These are phyloP conservation scores for Neolamprologus sp. DNA, from an alignment of 2,113 vertebrate genomes.

Conservation along the genomic window DNA sequence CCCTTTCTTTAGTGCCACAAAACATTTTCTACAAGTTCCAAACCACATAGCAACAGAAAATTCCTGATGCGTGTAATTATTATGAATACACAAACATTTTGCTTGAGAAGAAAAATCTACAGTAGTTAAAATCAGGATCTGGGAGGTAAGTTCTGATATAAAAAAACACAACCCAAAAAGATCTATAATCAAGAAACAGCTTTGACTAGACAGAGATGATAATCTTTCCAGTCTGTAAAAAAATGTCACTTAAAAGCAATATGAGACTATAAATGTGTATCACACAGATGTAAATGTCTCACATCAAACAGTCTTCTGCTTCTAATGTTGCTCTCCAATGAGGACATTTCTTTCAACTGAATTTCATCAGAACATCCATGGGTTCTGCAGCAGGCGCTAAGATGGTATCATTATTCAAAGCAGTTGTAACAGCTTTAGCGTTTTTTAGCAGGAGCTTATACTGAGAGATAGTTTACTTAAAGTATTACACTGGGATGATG, in stretches of 20 bases:
- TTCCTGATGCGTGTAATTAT: not conserved
- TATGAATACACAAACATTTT: not conserved
- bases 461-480: conserved; percentile 19
- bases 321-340: not conserved
- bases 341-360: not conserved
- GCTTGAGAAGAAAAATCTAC: not conserved
- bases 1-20: not conserved
- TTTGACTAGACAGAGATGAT: not conserved
- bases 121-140: not conserved
- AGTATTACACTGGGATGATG: conserved; percentile 32
- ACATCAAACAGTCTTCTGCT: not conserved
- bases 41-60: not conserved
- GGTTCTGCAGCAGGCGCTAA: not conserved
- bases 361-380: not conserved
- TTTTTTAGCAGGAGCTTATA: not conserved
- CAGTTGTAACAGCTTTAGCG: not conserved
- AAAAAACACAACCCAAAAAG: not conserved
- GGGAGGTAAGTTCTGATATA: not conserved
- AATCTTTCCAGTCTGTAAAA: not conserved
- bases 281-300: not conserved
- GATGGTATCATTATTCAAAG: conserved; percentile 20
- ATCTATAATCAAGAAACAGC: not conserved
- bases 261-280: not conserved
- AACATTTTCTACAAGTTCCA: not conserved
- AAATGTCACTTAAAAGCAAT: not conserved